A percentile compares a stretch with the other conserved stretches of the same genome.
Conservation (phyloP, 2,797 vertebrate species). For the Neosalanx taihuensis region DNA sequence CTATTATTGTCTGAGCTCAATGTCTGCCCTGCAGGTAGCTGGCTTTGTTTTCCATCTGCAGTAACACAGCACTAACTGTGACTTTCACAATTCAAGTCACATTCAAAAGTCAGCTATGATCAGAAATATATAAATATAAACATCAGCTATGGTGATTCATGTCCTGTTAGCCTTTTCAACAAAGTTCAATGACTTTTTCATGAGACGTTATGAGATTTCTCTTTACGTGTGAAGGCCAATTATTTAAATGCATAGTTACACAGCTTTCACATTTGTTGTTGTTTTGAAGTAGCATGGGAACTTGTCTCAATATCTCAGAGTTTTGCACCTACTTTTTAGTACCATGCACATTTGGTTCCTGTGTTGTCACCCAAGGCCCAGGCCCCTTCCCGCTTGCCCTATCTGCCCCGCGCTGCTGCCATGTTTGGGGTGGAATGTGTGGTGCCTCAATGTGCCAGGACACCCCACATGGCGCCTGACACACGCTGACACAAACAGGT, state of each 20-base stretch:
- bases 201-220: too few species aligned
- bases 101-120: neutral
- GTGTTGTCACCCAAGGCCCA: neutral
- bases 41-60: conserved; percentile 1
- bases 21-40: neutral
- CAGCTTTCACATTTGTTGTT: neutral
- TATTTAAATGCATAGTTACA: too few species aligned
- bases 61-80: neutral
- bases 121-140: neutral
- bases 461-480: conserved; percentile 14
- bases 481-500: neutral
- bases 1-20: neutral
- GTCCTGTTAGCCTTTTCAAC: too few species aligned
- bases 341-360: neutral
- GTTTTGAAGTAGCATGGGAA: neutral
- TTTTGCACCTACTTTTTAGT: neutral
- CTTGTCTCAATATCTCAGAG: neutral
- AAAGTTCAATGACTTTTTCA: too few species aligned
- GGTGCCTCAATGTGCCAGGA: conserved; percentile 9
- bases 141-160: neutral
- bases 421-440: conserved; percentile 53
- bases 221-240: too few species aligned
- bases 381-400: neutral
- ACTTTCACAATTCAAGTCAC: neutral
- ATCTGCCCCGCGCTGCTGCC: conserved; percentile 24